A percentile compares a stretch with the other conserved stretches of the same genome.
phyloP scores from a whole-genome alignment of 2,113 vertebrate species.

The Chrysochloris asiatica region DNA sequence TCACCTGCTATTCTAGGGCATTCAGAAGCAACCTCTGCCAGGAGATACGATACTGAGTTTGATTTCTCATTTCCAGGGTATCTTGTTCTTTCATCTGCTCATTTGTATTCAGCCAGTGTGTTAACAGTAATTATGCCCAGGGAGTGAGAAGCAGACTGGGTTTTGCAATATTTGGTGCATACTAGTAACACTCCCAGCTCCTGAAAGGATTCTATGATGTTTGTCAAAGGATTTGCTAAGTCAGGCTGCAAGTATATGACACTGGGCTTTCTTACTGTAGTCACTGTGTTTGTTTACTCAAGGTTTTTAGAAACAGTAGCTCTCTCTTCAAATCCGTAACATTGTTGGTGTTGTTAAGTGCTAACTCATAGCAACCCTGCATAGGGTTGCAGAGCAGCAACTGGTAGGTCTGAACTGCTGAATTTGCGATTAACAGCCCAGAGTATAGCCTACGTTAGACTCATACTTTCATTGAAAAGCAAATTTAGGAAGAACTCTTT shows the following conservation, averaged over 20 bases:
- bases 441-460: too few relatives aligned
- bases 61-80: not conserved
- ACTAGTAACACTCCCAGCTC: constrained; percentile 76
- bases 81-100: constrained; percentile 63
- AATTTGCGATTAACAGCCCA: too few relatives aligned
- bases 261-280: not conserved
- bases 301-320: not conserved
- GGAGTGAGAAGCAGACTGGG: constrained; percentile 79
- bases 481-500: not conserved
- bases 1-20: constrained; percentile 32
- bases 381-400: too few relatives aligned
- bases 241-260: too few relatives aligned
- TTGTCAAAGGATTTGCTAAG: constrained; percentile 79
- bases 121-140: constrained; percentile 77
- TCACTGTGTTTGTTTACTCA: not conserved
- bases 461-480: too few relatives aligned
- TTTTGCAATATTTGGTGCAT: constrained; percentile 78
- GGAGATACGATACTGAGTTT: not conserved
- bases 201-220: constrained; percentile 80
- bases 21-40: constrained; percentile 80
- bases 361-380: too few relatives aligned
- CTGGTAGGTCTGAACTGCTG: too few relatives aligned
- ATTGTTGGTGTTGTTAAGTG: too few relatives aligned
- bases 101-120: constrained; percentile 79
- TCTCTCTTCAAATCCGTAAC: constrained; percentile 32